phyloP scores from a whole-genome alignment of 1,140 invertebrate species.

The Triops longicaudatus region DNA sequence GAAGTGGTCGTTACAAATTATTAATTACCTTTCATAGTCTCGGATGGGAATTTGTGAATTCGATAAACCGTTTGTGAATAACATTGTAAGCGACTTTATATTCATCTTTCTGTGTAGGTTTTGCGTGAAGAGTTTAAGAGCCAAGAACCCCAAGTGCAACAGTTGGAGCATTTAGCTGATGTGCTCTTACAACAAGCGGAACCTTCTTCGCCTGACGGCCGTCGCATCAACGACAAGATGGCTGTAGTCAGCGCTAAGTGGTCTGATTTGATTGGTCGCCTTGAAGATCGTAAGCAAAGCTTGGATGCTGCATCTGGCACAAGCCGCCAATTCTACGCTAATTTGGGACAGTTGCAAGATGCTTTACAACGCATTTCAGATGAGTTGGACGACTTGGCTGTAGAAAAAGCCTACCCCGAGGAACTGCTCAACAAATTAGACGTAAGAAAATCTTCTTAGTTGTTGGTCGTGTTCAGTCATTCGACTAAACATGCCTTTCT shows the following conservation, averaged over 20 bases:
- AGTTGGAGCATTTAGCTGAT: conserved; percentile 70
- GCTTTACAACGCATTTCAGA: conserved; percentile 76
- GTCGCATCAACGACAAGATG: conserved; percentile 54
- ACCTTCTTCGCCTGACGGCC: conserved; percentile 60
- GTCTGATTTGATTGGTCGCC: conserved; percentile 64
- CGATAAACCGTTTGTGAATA: no score
- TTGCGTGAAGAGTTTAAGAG: conserved; percentile 71
- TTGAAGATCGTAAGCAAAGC: conserved; percentile 73
- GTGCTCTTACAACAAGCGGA: conserved; percentile 62
- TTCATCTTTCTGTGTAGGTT: no score
- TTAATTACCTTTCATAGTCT: no score
- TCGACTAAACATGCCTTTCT: conserved; percentile 18
- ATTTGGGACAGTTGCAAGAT: conserved; percentile 64
- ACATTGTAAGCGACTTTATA: no score
- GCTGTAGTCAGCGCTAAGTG: conserved; percentile 50
- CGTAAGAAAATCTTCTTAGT: conserved; percentile 29
- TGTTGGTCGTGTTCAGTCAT: not conserved
- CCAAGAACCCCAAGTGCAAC: conserved; percentile 79
- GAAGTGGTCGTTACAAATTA: no score
- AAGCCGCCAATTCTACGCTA: conserved; percentile 81
- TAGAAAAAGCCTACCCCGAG: conserved; percentile 63
- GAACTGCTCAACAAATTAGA: conserved; percentile 72
- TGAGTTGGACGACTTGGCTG: conserved; percentile 70
- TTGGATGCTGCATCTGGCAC: conserved; percentile 79
- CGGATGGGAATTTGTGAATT: no score